A percentile compares a stretch with the other conserved stretches of the same genome.
Conservation (phyloP, 2,113 vertebrate species). For the Haplochromis vanheusdeni region DNA sequence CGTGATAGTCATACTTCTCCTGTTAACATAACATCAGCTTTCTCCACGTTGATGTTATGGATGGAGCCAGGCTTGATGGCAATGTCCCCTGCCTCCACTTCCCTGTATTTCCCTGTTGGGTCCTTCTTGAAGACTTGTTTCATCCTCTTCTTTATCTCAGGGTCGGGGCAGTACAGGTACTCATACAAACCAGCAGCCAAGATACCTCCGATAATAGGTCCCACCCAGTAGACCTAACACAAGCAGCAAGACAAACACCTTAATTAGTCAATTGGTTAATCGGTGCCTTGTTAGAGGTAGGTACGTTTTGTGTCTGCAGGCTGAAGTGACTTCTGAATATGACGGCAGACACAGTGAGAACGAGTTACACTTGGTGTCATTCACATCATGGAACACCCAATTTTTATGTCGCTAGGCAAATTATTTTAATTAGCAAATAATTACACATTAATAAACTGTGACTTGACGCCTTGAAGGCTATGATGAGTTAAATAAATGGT, state of each 20-base stretch:
- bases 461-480: background rate
- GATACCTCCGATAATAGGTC: constrained; percentile 83
- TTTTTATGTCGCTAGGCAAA: background rate
- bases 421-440: background rate
- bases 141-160: constrained; percentile 76
- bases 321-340: background rate
- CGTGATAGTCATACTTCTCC: constrained; percentile 90
- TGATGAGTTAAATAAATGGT: background rate
- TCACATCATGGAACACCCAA: background rate
- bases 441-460: background rate
- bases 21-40: constrained; percentile 63
- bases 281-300: background rate
- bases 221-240: constrained; percentile 87
- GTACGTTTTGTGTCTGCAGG: background rate
- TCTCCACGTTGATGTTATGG: constrained; percentile 74
- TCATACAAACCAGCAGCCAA: constrained; percentile 84
- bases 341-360: background rate
- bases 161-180: constrained; percentile 86
- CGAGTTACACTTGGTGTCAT: background rate
- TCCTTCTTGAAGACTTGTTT: constrained; percentile 79
- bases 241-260: background rate
- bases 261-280: background rate
- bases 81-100: constrained; percentile 79
- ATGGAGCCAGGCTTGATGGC: constrained; percentile 75
- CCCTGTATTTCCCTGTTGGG: constrained; percentile 76